These are phyloP conservation scores for Lithosia quadra DNA, from an alignment of 2,888 invertebrate genomes.

Conservation along the genomic window DNA sequence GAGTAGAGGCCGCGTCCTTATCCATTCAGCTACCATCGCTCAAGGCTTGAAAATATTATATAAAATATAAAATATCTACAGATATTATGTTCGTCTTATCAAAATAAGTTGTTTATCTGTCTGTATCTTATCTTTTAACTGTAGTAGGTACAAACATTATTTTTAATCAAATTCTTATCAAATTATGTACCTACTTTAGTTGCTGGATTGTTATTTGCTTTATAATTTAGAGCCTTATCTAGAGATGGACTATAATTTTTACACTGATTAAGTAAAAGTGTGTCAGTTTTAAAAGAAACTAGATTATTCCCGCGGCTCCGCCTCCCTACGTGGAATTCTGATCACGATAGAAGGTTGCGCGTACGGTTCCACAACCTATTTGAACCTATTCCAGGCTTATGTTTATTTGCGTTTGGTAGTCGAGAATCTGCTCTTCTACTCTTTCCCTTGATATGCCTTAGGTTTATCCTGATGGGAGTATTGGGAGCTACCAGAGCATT, in stretches of 20 bases:
- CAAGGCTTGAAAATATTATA: no score
- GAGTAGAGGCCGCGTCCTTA: no score
- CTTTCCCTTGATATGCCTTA: no score
- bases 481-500: no score
- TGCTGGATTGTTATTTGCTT: neutral
- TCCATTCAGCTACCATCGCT: no score
- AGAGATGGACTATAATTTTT: neutral
- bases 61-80: slow-evolving; percentile 3
- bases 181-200: neutral
- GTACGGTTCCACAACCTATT: no score
- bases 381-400: no score
- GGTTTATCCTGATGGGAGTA: no score
- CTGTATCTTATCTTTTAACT: slow-evolving; percentile 24
- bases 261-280: neutral
- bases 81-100: slow-evolving; percentile 25
- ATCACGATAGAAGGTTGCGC: no score
- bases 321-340: no score
- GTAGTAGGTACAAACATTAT: neutral
- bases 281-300: neutral
- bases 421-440: no score
- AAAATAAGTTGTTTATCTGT: slow-evolving; percentile 23
- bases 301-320: neutral
- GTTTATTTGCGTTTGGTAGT: no score
- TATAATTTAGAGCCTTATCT: neutral
- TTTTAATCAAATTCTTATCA: neutral